Percentiles rank a stretch among this genome's conserved stretches.
Evolutionary conservation across 1,140 invertebrate species (phyloP).

Genomic region (Drosophila melanica): DNA sequence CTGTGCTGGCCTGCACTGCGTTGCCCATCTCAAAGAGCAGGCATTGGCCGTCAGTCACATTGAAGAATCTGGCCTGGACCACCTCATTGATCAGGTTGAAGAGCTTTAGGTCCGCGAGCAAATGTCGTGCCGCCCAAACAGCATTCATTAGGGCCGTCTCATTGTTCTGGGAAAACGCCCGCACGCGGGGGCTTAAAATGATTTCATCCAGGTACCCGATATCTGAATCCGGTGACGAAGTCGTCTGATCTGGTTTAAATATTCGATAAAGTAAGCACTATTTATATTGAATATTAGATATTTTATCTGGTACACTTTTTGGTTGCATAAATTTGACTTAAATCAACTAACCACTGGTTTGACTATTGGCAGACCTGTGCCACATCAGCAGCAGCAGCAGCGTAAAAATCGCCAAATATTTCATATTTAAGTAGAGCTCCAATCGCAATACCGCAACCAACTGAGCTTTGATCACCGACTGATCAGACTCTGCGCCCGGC

Average conservation of each 20-base stretch:
- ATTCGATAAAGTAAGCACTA: no score
- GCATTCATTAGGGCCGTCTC: background rate
- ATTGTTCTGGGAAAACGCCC: background rate
- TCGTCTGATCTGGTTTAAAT: background rate
- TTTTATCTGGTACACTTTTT: no score
- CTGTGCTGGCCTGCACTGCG: slow-evolving; percentile 18
- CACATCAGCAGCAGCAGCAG: slow-evolving; percentile 20
- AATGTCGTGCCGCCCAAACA: background rate
- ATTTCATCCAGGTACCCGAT: background rate
- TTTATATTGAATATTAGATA: no score
- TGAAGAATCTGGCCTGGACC: slow-evolving; percentile 17
- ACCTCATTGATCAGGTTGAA: slow-evolving; percentile 31
- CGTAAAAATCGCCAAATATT: slow-evolving; percentile 1
- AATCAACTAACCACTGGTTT: background rate
- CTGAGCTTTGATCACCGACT: slow-evolving; percentile 5
- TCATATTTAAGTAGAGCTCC: background rate
- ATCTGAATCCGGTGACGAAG: background rate
- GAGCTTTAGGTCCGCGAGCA: slow-evolving; percentile 13
- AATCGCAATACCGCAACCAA: background rate
- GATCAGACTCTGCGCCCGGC: background rate
- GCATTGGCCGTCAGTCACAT: fast-evolving
- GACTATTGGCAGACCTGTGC: background rate
- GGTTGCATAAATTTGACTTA: background rate
- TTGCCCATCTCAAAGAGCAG: slow-evolving; percentile 37
- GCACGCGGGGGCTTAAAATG: slow-evolving; percentile 19